Evolutionary conservation across 2,888 invertebrate genomes (phyloP).

Genomic region (Drosophila atripex): DNA sequence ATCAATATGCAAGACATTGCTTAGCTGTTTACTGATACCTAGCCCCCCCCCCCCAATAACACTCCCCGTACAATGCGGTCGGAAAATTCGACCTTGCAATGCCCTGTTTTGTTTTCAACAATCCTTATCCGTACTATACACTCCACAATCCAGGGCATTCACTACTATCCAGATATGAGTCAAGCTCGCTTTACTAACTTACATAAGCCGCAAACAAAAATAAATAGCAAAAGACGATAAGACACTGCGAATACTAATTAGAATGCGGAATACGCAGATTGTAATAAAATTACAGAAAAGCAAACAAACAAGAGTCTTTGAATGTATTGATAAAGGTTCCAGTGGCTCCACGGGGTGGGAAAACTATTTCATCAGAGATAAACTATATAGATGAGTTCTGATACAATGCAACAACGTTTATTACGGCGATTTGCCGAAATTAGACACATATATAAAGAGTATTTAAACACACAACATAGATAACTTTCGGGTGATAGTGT

Average conservation of each 20-base stretch:
- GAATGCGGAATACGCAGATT: conserved; percentile 58
- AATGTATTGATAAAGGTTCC: conserved; percentile 57
- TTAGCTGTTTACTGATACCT: conserved; percentile 30
- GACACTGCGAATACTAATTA: conserved; percentile 41
- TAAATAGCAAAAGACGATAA: conserved; percentile 37
- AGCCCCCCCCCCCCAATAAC: not conserved
- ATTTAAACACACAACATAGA: not conserved
- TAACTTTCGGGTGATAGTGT: not conserved
- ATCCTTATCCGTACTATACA: conserved; percentile 9
- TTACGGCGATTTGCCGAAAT: not conserved
- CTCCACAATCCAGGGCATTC: conserved; percentile 20
- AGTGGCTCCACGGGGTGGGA: not conserved
- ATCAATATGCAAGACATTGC: conserved; percentile 37
- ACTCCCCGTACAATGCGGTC: conserved; percentile 2
- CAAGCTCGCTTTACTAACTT: conserved; percentile 43
- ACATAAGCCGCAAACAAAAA: conserved; percentile 30
- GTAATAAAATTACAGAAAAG: conserved; percentile 68
- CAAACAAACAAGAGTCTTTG: conserved; percentile 65
- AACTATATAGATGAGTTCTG: not conserved
- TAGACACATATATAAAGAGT: not conserved
- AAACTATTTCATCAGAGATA: conserved; percentile 8
- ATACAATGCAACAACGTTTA: not conserved
- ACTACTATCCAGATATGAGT: conserved; percentile 21
- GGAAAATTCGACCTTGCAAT: conserved; percentile 22
- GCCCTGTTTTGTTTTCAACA: conserved; percentile 6